phyloP scores from a whole-genome alignment of 2,113 vertebrate species.

The Crotalus tigris region DNA sequence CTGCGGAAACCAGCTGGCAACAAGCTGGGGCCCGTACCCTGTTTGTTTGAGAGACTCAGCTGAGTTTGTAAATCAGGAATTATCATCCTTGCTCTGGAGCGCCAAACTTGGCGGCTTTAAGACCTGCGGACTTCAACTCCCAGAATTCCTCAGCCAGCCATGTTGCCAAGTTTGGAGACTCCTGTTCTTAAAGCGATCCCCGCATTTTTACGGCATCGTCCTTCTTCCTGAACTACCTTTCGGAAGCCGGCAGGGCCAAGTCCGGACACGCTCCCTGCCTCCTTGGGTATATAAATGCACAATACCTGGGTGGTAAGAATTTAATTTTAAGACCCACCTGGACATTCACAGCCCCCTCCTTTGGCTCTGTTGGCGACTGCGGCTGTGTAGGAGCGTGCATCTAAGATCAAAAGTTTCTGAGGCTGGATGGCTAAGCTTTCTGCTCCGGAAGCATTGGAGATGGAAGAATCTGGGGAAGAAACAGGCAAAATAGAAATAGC shows the following conservation, averaged over 20 bases:
- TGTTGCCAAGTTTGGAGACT: too few species aligned
- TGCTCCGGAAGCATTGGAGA: constrained; percentile 85
- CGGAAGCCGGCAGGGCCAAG: neutral
- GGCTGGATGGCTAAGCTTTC: constrained; percentile 83
- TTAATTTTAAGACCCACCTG: constrained; percentile 71
- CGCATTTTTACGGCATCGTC: neutral
- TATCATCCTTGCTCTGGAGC: too few species aligned
- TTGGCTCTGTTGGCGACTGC: constrained; percentile 97
- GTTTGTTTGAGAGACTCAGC: too few species aligned
- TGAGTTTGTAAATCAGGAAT: too few species aligned
- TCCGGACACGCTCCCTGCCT: neutral
- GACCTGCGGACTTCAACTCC: too few species aligned
- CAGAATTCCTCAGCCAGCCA: too few species aligned
- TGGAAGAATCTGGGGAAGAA: constrained; percentile 80
- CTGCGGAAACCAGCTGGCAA: neutral
- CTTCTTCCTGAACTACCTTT: neutral
- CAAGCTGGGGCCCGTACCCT: constrained; percentile 8
- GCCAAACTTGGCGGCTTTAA: too few species aligned
- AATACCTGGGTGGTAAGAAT: rapidly evolving
- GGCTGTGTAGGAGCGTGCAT: constrained; percentile 92
- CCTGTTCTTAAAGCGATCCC: too few species aligned
- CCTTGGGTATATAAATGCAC: neutral
- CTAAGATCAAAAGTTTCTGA: constrained; percentile 92
- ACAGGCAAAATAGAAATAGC: rapidly evolving
- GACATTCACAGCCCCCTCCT: constrained; percentile 96